A percentile compares a stretch with the other conserved stretches of the same genome.
These are phyloP conservation scores for Brachyptera risi DNA, from an alignment of 2,888 invertebrate species.

Conservation along the genomic window DNA sequence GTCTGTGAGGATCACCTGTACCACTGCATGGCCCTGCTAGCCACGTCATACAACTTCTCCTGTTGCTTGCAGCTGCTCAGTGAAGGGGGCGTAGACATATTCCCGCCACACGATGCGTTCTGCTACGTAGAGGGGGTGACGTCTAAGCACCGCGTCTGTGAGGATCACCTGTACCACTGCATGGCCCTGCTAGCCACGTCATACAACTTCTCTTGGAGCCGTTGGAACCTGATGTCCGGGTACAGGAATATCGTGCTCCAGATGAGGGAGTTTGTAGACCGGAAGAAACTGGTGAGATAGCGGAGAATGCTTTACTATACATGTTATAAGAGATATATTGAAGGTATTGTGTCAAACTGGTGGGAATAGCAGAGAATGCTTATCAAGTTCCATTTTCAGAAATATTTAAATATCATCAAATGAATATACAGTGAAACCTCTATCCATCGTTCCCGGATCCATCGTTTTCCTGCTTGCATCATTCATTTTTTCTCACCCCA, in stretches of 20 bases:
- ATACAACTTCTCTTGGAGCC: constrained; percentile 78
- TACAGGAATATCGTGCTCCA: constrained; percentile 62
- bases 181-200: constrained; percentile 69
- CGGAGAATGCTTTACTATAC: too few species aligned
- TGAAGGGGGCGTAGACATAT: constrained; percentile 72
- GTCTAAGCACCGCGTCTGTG: constrained; percentile 62
- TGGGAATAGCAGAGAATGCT: too few species aligned
- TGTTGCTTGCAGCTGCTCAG: constrained; percentile 50
- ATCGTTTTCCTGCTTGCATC: too few species aligned
- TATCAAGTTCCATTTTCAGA: too few species aligned
- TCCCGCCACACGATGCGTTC: constrained; percentile 71
- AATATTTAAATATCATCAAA: too few species aligned
- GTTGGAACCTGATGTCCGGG: constrained; percentile 62
- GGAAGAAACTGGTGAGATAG: constrained; percentile 39
- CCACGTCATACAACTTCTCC: constrained; percentile 69
- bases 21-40: constrained; percentile 71
- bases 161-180: constrained; percentile 71
- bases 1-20: constrained; percentile 71
- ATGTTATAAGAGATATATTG: too few species aligned
- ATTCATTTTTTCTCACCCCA: too few species aligned
- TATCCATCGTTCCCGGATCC: too few species aligned
- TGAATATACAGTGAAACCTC: too few species aligned
- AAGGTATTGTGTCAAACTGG: too few species aligned
- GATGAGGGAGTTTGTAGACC: constrained; percentile 52
- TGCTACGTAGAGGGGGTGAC: constrained; percentile 55